phyloP scores from a whole-genome alignment of 1,140 invertebrate genomes.

The Myzus persicae region DNA sequence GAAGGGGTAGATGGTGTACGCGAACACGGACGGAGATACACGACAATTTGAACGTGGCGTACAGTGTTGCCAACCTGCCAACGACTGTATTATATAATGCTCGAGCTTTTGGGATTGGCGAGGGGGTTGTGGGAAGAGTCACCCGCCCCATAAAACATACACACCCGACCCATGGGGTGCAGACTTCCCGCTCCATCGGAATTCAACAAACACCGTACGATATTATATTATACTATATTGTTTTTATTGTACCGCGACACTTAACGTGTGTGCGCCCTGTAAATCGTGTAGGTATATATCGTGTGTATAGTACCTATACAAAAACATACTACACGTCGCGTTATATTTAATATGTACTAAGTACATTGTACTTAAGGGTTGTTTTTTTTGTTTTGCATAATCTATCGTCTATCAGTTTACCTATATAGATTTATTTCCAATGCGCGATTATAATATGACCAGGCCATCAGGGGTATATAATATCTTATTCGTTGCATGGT shows the following conservation, averaged over 20 bases:
- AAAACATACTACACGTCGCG: neutral
- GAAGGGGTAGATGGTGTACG: neutral
- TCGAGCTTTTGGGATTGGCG: neutral
- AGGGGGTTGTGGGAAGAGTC: neutral
- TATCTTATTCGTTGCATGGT: neutral
- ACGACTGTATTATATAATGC: neutral
- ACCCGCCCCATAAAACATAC: neutral
- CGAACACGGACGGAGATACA: slow-evolving; percentile 18
- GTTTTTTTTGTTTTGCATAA: neutral
- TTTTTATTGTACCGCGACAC: neutral
- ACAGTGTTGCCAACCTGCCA: slow-evolving; percentile 20
- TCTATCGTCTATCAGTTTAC: neutral
- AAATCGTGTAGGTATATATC: neutral
- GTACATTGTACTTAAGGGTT: neutral
- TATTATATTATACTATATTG: neutral
- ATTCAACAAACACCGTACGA: neutral
- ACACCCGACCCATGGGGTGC: neutral
- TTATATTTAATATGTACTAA: neutral
- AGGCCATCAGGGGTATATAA: neutral
- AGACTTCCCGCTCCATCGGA: neutral
- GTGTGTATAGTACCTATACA: neutral
- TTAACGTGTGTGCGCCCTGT: neutral
- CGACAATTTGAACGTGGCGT: neutral
- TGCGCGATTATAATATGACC: neutral
- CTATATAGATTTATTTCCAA: neutral